Evolutionary conservation across 2,113 vertebrate species (phyloP).

Genomic region (Paralichthys olivaceus): DNA sequence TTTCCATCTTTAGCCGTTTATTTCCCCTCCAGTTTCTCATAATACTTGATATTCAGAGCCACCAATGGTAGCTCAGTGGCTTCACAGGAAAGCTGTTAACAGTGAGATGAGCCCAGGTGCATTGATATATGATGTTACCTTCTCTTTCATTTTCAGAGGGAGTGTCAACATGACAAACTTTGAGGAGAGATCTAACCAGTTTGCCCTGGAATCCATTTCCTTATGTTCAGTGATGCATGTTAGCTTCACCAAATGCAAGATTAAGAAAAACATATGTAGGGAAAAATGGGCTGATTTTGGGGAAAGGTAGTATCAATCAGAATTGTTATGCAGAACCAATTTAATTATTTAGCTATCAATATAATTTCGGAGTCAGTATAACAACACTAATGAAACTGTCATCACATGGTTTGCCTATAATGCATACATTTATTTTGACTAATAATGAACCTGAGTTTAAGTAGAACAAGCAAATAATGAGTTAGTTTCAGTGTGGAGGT

Average conservation of each 20-base stretch:
- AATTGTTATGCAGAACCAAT: neutral
- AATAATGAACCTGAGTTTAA: neutral
- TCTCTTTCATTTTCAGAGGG: slow-evolving; percentile 30
- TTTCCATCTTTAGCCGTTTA: slow-evolving; percentile 33
- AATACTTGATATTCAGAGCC: slow-evolving; percentile 56
- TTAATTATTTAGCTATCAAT: neutral
- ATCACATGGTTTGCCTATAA: neutral
- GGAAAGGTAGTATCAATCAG: neutral
- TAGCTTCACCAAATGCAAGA: neutral
- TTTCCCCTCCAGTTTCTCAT: slow-evolving; percentile 16
- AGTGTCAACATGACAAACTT: slow-evolving; percentile 40
- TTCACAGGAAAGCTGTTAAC: slow-evolving; percentile 44
- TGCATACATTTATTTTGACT: neutral
- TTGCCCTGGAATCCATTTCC: slow-evolving; percentile 19
- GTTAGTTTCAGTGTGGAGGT: neutral
- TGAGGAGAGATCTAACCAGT: slow-evolving; percentile 1
- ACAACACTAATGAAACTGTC: neutral
- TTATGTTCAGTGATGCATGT: slow-evolving; percentile 4
- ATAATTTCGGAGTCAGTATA: neutral
- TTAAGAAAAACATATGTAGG: neutral
- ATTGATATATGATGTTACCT: slow-evolving; percentile 25
- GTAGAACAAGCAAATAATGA: neutral
- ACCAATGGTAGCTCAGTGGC: slow-evolving; percentile 20
- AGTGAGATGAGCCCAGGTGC: slow-evolving; percentile 32
- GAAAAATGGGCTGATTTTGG: neutral